Conservation (phyloP, 1,140 invertebrate genomes). For the Pseudomyrmex concolor region DNA sequence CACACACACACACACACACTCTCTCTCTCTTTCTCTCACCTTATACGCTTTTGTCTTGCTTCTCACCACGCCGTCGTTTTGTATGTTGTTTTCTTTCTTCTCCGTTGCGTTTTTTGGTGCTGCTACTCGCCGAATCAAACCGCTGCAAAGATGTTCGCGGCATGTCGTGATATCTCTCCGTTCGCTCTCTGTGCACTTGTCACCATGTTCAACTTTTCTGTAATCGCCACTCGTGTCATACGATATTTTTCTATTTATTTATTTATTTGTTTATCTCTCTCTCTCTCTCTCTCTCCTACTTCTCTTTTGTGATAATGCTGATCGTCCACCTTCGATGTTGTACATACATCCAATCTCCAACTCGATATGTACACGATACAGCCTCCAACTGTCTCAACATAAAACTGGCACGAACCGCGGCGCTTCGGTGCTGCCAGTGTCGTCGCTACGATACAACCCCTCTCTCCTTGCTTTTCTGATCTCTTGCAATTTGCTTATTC, state of each 20-base stretch:
- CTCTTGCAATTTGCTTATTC: background rate
- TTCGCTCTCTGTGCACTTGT: conserved; percentile 1
- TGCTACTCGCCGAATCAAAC: background rate
- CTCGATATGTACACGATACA: background rate
- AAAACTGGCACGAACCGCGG: conserved; percentile 65
- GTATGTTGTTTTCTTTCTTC: conserved; percentile 11
- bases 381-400: conserved; percentile 53
- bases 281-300: background rate
- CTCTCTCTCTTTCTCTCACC: background rate
- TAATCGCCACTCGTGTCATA: background rate
- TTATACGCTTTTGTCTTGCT: conserved; percentile 22
- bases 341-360: conserved; percentile 21
- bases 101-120: background rate
- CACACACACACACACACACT: background rate
- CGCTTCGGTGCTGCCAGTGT: conserved; percentile 68
- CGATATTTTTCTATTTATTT: background rate
- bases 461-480: background rate
- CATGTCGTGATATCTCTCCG: conserved; percentile 35
- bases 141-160: conserved; percentile 22
- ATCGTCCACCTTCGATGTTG: conserved; percentile 12
- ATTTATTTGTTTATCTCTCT: no score
- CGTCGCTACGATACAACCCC: conserved; percentile 30
- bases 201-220: background rate
- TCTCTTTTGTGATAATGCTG: conserved; percentile 39
- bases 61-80: conserved; percentile 56